Conservation (phyloP, 2,797 vertebrate species). For the Dermochelys coriacea region DNA sequence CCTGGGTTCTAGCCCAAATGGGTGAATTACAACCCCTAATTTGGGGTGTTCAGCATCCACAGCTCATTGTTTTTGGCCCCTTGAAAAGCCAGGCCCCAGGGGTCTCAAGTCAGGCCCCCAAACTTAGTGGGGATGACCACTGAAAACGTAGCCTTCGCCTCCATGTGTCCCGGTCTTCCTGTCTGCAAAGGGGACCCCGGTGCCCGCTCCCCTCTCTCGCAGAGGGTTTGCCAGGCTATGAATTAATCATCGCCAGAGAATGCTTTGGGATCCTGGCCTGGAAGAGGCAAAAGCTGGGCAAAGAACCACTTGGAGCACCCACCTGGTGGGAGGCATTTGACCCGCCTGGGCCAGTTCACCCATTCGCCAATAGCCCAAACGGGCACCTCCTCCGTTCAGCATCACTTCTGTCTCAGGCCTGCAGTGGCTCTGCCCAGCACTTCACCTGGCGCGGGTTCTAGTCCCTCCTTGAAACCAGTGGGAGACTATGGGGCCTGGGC, state of each 20-base stretch:
- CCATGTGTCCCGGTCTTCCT: neutral
- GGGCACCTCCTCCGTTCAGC: neutral
- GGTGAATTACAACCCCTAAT: neutral
- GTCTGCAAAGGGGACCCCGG: neutral
- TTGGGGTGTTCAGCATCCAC: too few species aligned
- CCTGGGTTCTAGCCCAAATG: fast-evolving
- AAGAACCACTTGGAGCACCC: neutral
- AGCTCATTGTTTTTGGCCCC: neutral
- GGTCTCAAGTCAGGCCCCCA: neutral
- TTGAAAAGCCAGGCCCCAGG: neutral
- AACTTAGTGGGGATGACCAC: neutral
- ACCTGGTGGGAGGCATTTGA: neutral
- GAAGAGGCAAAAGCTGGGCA: neutral
- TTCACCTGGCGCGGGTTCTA: too few species aligned
- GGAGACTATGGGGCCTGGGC: too few species aligned
- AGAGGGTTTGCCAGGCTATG: too few species aligned
- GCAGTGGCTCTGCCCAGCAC: too few species aligned
- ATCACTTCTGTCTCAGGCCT: neutral
- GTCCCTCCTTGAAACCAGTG: too few species aligned
- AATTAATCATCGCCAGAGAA: too few species aligned
- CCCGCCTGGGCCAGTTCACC: neutral
- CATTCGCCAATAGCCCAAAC: too few species aligned
- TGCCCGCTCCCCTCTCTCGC: neutral
- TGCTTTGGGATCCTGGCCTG: neutral
- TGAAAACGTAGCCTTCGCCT: neutral